Percentiles rank a stretch among this genome's conserved stretches.
phyloP scores from a whole-genome alignment of 92 coral and sea anemone genomes.

The Actinernus sp. region DNA sequence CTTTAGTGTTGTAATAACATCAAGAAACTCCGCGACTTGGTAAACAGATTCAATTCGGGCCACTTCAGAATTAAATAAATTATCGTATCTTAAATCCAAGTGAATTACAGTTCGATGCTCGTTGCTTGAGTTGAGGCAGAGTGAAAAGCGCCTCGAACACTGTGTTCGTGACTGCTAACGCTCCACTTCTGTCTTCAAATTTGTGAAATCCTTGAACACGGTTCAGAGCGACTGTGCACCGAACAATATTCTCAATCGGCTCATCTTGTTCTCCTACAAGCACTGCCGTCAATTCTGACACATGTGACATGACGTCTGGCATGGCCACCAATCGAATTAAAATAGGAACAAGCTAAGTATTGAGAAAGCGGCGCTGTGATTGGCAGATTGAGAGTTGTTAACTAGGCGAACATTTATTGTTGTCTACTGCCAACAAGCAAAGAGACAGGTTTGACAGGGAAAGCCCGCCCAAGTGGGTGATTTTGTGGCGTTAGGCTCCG shows the following conservation, averaged over 20 bases:
- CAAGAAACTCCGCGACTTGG: constrained; percentile 47
- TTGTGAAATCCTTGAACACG: constrained; percentile 66
- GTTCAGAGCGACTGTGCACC: constrained; percentile 77
- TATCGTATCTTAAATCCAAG: constrained; percentile 48
- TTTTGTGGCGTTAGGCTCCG: constrained; percentile 91
- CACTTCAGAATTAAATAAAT: constrained; percentile 81
- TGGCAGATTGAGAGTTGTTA: constrained; percentile 98
- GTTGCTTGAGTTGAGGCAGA: constrained; percentile 2
- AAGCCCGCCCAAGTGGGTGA: constrained; percentile 99
- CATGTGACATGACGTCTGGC: constrained; percentile 89
- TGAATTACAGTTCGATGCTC: not conserved
- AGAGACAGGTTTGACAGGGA: constrained; percentile 97
- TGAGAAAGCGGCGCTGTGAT: constrained; percentile 93
- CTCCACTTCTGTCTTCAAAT: constrained; percentile 74
- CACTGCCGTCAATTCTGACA: constrained; percentile 96
- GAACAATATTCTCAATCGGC: constrained; percentile 87
- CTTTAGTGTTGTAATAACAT: constrained; percentile 45
- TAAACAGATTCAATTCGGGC: constrained; percentile 78
- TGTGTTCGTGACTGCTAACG: no score
- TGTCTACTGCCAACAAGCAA: constrained; percentile 98
- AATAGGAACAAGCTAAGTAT: constrained; percentile 98
- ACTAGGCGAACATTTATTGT: constrained; percentile 99
- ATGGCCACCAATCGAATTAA: constrained; percentile 99
- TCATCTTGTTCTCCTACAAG: constrained; percentile 99
- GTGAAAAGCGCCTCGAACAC: no score